phyloP scores from a whole-genome alignment of 2,888 invertebrate species.

The Nycteola revayana region DNA sequence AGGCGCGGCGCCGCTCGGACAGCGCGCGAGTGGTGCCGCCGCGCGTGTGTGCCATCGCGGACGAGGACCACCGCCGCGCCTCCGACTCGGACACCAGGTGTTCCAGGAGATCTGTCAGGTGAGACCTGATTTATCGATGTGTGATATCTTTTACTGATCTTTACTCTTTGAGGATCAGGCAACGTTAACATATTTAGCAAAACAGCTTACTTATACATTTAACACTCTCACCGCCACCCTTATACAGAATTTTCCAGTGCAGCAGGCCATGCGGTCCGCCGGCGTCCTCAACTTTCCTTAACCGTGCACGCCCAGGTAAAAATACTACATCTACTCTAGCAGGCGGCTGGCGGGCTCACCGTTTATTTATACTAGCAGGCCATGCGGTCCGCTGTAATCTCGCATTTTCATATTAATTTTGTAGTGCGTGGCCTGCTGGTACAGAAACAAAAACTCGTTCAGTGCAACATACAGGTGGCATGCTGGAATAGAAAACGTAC shows the following conservation, averaged over 20 bases:
- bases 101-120: conserved; percentile 66
- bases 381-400: conserved; percentile 1
- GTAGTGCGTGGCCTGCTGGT: conserved; percentile 1
- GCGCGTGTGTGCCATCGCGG: conserved; percentile 20
- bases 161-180: too few species aligned
- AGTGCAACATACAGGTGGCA: too few species aligned
- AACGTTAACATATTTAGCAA: too few species aligned
- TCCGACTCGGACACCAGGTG: conserved; percentile 61
- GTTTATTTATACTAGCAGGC: not conserved
- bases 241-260: not conserved
- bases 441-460: too few species aligned
- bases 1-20: conserved; percentile 63
- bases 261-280: conserved; percentile 1
- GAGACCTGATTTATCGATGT: conserved; percentile 1
- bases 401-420: conserved; percentile 1
- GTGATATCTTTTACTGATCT: too few species aligned
- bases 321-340: not conserved
- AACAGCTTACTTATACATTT: too few species aligned
- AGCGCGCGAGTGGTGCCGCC: conserved; percentile 44
- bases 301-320: too few species aligned
- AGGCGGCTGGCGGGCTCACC: conserved; percentile 1
- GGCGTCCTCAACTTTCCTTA: not conserved
- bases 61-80: conserved; percentile 57
- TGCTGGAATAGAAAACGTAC: too few species aligned
- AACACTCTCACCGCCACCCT: too few species aligned